Conservation (phyloP, 2,888 invertebrate genomes). For the Pristionchus japonicus region DNA sequence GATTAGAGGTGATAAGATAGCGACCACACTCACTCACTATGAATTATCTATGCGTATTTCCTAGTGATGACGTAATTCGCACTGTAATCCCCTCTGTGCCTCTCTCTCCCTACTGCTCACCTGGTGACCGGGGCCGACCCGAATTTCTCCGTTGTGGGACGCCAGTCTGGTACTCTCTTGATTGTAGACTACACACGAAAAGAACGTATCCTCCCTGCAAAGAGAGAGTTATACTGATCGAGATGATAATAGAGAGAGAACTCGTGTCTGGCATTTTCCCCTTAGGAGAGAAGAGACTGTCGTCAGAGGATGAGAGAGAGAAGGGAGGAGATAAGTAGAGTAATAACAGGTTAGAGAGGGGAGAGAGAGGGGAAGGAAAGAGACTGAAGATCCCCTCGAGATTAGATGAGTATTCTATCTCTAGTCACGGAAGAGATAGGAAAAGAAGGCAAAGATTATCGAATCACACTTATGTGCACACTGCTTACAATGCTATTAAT, state of each 20-base stretch:
- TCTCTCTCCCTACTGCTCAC: no score
- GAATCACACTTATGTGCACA: no score
- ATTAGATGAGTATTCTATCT: no score
- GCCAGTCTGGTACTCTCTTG: conserved; percentile 79
- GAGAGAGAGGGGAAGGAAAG: no score
- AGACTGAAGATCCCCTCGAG: no score
- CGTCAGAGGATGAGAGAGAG: no score
- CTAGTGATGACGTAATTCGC: no score
- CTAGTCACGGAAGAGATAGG: no score
- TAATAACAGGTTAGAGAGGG: background rate
- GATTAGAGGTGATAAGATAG: background rate
- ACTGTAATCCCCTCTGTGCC: no score
- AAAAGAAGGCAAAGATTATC: no score
- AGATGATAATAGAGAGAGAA: background rate
- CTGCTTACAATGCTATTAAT: background rate
- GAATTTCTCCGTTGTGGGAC: conserved; percentile 80
- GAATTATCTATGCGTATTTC: no score
- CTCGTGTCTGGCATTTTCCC: background rate
- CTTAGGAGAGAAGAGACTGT: background rate
- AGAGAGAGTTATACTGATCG: background rate
- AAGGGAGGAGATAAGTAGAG: background rate
- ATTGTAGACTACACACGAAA: conserved; percentile 25
- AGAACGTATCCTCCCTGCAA: conserved; percentile 8
- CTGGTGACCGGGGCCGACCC: conserved; percentile 81
- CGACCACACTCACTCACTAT: background rate